These are phyloP conservation scores for Glaucomys volans DNA, from an alignment of 2,113 vertebrate species.

Conservation along the genomic window DNA sequence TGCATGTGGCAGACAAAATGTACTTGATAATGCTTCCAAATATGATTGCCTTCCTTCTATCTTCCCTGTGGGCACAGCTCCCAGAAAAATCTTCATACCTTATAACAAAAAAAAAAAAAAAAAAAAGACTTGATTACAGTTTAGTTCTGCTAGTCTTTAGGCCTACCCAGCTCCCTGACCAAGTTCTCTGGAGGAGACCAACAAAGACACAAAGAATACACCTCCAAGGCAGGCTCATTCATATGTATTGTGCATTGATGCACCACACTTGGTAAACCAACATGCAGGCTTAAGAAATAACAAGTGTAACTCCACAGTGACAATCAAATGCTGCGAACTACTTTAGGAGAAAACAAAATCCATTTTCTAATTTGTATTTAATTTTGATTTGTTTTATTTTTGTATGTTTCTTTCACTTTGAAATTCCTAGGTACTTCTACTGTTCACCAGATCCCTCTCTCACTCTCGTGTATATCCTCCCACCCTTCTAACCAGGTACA, in stretches of 20 bases:
- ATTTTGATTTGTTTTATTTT: neutral
- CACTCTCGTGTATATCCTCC: neutral
- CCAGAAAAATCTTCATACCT: slow-evolving; percentile 59
- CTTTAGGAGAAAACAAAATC: neutral
- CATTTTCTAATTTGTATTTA: neutral
- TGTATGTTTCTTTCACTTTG: slow-evolving; percentile 12
- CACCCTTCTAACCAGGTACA: neutral
- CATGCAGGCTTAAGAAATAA: neutral
- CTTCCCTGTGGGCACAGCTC: slow-evolving; percentile 19
- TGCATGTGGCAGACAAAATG: slow-evolving; percentile 30
- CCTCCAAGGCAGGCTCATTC: neutral
- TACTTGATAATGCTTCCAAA: slow-evolving; percentile 48
- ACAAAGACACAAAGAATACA: neutral
- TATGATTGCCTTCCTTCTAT: slow-evolving; percentile 57
- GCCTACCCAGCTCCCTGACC: too few species aligned
- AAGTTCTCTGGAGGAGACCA: neutral
- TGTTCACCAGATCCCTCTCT: neutral
- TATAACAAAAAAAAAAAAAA: slow-evolving; percentile 36
- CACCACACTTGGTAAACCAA: slow-evolving; percentile 10
- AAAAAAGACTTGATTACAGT: slow-evolving; percentile 57
- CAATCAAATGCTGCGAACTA: neutral
- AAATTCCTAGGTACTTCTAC: neutral
- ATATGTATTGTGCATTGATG: neutral
- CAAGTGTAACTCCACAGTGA: neutral
- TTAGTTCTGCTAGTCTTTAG: slow-evolving; percentile 9